Conservation (phyloP, 1,140 invertebrate species). For the Megathymus violae region DNA sequence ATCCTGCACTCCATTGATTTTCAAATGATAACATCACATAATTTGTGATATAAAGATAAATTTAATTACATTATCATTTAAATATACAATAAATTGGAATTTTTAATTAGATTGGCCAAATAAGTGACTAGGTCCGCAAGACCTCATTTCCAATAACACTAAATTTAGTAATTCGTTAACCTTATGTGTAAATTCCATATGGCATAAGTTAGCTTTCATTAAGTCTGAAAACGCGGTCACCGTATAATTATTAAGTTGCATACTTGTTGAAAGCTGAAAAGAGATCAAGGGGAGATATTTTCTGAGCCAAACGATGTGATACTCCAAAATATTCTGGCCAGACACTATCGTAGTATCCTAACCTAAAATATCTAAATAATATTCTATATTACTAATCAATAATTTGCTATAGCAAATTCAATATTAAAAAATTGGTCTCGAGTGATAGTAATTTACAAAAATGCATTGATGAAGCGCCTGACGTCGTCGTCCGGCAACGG, state of each 20-base stretch:
- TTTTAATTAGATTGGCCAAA: conserved; percentile 81
- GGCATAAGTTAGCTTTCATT: conserved; percentile 83
- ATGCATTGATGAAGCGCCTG: conserved; percentile 71
- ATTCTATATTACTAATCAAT: conserved; percentile 77
- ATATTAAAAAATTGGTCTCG: conserved; percentile 81
- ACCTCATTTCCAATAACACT: conserved; percentile 79
- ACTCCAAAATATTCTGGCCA: conserved; percentile 83
- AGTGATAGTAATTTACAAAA: conserved; percentile 74
- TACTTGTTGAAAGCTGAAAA: conserved; percentile 83
- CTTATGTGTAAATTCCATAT: conserved; percentile 83
- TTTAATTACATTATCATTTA: conserved; percentile 72
- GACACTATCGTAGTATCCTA: conserved; percentile 83
- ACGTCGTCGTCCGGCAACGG: conserved; percentile 52
- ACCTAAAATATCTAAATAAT: conserved; percentile 83
- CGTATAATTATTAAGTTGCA: conserved; percentile 79
- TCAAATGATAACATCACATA: conserved; percentile 67
- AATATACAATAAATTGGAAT: conserved; percentile 83
- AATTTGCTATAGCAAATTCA: conserved; percentile 79
- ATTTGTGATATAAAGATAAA: conserved; percentile 70
- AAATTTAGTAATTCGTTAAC: conserved; percentile 84
- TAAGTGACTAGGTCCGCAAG: conserved; percentile 80
- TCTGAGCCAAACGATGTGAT: conserved; percentile 83
- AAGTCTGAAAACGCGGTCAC: conserved; percentile 78
- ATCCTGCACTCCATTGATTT: conserved; percentile 81
- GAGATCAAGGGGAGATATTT: conserved; percentile 83